Evolutionary conservation across 2,113 vertebrate species (phyloP).

Genomic region (Meles meles): DNA sequence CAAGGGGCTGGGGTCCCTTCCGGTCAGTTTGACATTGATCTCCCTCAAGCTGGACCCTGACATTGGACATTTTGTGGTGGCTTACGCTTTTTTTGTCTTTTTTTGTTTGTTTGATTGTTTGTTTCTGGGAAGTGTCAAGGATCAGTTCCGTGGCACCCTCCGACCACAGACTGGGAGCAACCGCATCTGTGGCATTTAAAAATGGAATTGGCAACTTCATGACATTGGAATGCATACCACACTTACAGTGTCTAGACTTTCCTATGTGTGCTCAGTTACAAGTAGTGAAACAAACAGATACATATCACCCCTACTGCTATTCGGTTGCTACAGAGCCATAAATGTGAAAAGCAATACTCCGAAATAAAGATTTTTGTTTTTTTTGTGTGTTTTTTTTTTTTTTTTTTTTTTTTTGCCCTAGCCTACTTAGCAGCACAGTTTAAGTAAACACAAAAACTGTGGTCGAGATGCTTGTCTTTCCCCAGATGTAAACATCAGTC

Average conservation of each 20-base stretch:
- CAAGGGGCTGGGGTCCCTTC: conserved; percentile 76
- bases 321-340: conserved; percentile 85
- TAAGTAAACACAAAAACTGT: conserved; percentile 85
- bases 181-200: conserved; percentile 85
- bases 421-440: conserved; percentile 86
- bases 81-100: conserved; percentile 41
- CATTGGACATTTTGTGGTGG: conserved; percentile 78
- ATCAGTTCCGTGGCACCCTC: conserved; percentile 80
- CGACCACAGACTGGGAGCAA: conserved; percentile 81
- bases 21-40: conserved; percentile 79
- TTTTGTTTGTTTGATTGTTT: background rate
- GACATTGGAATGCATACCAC: conserved; percentile 84
- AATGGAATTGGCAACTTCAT: conserved; percentile 83
- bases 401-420: conserved; percentile 75
- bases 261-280: conserved; percentile 87
- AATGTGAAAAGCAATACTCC: conserved; percentile 86
- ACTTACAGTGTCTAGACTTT: conserved; percentile 89
- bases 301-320: conserved; percentile 85
- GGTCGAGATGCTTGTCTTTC: conserved; percentile 83
- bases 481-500: conserved; percentile 88
- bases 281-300: conserved; percentile 86
- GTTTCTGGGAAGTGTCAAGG: conserved; percentile 60
- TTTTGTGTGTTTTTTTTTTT: no score
- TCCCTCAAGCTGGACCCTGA: conserved; percentile 76
- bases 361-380: conserved; percentile 78